Conservation (phyloP, 2,888 invertebrate species). For the Melanchra persicariae region DNA sequence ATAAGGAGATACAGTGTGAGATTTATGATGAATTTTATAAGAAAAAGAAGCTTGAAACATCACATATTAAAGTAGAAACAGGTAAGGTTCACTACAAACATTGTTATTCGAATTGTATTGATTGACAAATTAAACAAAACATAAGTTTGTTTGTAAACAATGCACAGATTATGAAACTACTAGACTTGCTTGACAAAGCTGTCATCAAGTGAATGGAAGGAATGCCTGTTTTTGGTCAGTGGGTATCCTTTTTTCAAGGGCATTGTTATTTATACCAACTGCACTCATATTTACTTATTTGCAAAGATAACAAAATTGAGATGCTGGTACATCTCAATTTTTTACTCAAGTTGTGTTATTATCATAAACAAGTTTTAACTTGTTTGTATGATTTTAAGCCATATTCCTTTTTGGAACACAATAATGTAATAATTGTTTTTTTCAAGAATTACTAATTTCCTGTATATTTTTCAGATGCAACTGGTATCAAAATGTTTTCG, state of each 20-base stretch:
- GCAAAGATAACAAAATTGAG: neutral
- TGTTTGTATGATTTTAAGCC: neutral
- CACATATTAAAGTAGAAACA: constrained; percentile 83
- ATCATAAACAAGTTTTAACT: too few relatives aligned
- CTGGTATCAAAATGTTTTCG: constrained; percentile 87
- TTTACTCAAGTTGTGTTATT: too few relatives aligned
- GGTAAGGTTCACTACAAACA: constrained; percentile 72
- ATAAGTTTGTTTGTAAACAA: constrained; percentile 22
- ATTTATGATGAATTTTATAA: constrained; percentile 72
- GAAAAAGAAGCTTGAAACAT: constrained; percentile 82
- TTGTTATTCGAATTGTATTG: constrained; percentile 7
- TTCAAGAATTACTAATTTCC: neutral
- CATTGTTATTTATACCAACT: neutral
- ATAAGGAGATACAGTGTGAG: constrained; percentile 56
- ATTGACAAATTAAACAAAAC: neutral
- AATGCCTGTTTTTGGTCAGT: neutral
- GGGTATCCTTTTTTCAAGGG: too few relatives aligned
- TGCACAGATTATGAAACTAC: neutral
- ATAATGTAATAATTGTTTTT: neutral
- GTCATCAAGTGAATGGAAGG: too few relatives aligned
- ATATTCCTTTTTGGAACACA: neutral
- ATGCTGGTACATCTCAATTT: too few relatives aligned
- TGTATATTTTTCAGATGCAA: constrained; percentile 81
- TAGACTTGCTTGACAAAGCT: neutral
- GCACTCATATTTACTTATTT: neutral